Evolutionary conservation across 2,113 vertebrate genomes (phyloP).

Genomic region (Psammodynastes pulverulentus): DNA sequence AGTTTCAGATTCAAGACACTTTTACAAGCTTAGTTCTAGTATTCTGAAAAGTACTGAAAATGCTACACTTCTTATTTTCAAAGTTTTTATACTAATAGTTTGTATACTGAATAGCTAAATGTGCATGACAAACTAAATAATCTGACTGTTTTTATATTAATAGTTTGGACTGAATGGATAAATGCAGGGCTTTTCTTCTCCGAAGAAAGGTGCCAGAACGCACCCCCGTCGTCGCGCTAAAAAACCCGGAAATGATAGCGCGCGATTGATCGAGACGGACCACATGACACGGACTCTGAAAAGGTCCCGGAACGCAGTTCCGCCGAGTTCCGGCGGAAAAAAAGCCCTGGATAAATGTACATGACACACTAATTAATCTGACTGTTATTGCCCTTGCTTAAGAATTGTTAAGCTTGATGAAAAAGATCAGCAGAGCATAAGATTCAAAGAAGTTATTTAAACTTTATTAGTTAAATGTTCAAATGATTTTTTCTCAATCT

Average conservation of each 20-base stretch:
- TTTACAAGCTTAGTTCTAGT: conserved; percentile 46
- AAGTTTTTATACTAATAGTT: neutral
- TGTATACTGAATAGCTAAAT: neutral
- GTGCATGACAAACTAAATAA: neutral
- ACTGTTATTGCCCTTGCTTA: neutral
- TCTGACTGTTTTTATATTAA: neutral
- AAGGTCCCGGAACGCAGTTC: too few relatives aligned
- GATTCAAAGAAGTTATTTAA: neutral
- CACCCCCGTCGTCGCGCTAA: too few relatives aligned
- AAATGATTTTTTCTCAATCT: neutral
- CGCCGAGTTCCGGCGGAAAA: too few relatives aligned
- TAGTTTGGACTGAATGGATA: too few relatives aligned
- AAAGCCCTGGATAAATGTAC: too few relatives aligned
- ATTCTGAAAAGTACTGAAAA: conserved; percentile 53
- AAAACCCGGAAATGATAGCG: too few relatives aligned
- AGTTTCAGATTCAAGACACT: conserved; percentile 37
- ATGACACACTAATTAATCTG: too few relatives aligned
- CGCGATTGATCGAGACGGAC: too few relatives aligned
- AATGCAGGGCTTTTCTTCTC: too few relatives aligned
- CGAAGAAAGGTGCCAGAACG: too few relatives aligned
- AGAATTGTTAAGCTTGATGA: neutral
- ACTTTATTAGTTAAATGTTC: neutral
- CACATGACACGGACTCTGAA: too few relatives aligned
- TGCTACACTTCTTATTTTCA: conserved; percentile 30
- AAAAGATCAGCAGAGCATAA: neutral